These are phyloP conservation scores for Pituophis catenifer DNA, from an alignment of 2,113 vertebrate species.

Conservation along the genomic window DNA sequence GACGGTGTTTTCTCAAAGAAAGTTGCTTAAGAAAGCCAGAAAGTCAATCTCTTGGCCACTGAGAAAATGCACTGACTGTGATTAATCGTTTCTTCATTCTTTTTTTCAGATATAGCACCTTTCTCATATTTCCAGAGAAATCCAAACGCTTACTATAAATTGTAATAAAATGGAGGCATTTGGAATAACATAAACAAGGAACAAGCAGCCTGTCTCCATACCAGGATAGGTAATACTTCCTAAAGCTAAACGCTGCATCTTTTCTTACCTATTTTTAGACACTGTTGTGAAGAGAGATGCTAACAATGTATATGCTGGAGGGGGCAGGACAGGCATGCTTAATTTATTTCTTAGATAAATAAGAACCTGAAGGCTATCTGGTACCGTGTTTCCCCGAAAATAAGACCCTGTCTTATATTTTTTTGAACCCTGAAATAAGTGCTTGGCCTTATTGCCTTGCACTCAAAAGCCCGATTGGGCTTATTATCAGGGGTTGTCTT, in stretches of 20 bases:
- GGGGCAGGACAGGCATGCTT: not conserved
- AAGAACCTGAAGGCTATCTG: not conserved
- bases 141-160: not conserved
- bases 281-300: not conserved
- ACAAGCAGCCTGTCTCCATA: not conserved
- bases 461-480: no score
- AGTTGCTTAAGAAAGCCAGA: not conserved
- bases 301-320: not conserved
- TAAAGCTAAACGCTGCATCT: not conserved
- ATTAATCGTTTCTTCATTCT: not conserved
- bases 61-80: not conserved
- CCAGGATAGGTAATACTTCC: not conserved
- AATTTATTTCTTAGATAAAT: not conserved
- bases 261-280: not conserved
- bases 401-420: no score
- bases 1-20: not conserved
- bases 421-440: no score
- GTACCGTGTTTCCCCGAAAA: no score
- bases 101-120: not conserved
- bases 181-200: not conserved
- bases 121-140: not conserved
- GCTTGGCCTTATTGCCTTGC: no score
- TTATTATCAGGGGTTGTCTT: no score
- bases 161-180: not conserved
- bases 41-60: not conserved